Percentiles rank a stretch among this genome's conserved stretches.
Evolutionary conservation across 2,113 vertebrate genomes (phyloP).

Genomic region (Scomber scombrus): DNA sequence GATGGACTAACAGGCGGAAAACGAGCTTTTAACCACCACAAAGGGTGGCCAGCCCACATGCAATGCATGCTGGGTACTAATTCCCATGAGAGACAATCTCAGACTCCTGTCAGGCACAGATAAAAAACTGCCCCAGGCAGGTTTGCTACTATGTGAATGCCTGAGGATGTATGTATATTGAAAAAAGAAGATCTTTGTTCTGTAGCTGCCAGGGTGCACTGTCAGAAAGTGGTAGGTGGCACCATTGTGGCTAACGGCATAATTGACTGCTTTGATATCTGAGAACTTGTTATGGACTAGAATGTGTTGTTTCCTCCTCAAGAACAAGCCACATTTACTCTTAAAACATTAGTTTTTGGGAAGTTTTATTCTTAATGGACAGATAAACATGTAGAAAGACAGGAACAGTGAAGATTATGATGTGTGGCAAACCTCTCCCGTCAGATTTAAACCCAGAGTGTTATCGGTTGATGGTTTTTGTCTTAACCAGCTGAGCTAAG

Average conservation of each 20-base stretch:
- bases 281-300: slow-evolving; percentile 5
- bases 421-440: neutral
- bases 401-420: neutral
- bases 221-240: slow-evolving; percentile 52
- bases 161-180: slow-evolving; percentile 58
- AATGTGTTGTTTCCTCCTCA: slow-evolving; percentile 10
- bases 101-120: slow-evolving; percentile 77
- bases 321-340: slow-evolving; percentile 6
- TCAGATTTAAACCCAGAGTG: neutral
- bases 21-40: slow-evolving; percentile 99
- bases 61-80: slow-evolving; percentile 82
- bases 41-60: slow-evolving; percentile 92
- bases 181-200: slow-evolving; percentile 51
- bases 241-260: slow-evolving; percentile 47
- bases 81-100: slow-evolving; percentile 80
- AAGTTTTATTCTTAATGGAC: neutral
- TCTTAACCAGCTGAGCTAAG: neutral
- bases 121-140: slow-evolving; percentile 75
- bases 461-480: neutral
- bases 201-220: slow-evolving; percentile 28
- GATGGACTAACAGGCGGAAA: slow-evolving; percentile 99
- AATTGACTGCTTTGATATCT: slow-evolving; percentile 66
- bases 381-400: neutral
- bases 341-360: slow-evolving; percentile 8
- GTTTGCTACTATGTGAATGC: slow-evolving; percentile 60